phyloP scores from a whole-genome alignment of 1,140 invertebrate species.

The Macrostomum lignano region DNA sequence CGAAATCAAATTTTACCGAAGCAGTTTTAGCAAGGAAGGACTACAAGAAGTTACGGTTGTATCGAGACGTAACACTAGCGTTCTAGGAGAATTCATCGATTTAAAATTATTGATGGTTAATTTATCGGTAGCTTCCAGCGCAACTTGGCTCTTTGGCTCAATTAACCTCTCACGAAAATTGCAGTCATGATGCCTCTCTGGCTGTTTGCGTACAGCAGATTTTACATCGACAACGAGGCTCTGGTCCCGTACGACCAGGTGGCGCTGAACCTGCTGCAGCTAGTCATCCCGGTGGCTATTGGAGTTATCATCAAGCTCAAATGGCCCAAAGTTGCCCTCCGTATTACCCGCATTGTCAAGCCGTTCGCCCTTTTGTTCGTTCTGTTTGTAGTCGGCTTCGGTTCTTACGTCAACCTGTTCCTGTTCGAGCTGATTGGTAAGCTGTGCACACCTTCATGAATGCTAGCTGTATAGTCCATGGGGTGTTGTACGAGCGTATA shows the following conservation, averaged over 20 bases:
- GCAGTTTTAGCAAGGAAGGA: too few relatives aligned
- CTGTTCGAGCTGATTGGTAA: conserved; percentile 1
- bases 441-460: too few relatives aligned
- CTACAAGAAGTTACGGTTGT: too few relatives aligned
- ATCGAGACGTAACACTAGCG: too few relatives aligned
- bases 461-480: too few relatives aligned
- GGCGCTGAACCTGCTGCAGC: background rate
- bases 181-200: conserved; percentile 5
- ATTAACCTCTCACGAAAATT: too few relatives aligned
- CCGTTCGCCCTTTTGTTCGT: conserved; percentile 2
- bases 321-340: background rate
- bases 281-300: conserved; percentile 1
- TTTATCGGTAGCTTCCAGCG: too few relatives aligned
- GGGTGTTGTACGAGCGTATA: too few relatives aligned
- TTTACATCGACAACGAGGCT: conserved; percentile 2
- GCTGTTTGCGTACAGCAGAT: background rate
- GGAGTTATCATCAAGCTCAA: background rate
- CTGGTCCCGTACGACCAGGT: conserved; percentile 1
- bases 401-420: conserved; percentile 3
- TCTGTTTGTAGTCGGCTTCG: conserved; percentile 3
- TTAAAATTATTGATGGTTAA: too few relatives aligned
- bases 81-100: too few relatives aligned
- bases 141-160: too few relatives aligned
- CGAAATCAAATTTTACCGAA: too few relatives aligned
- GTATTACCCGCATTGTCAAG: background rate